These are phyloP conservation scores for Solenopsis invicta DNA, from an alignment of 1,140 invertebrate genomes.

Conservation along the genomic window DNA sequence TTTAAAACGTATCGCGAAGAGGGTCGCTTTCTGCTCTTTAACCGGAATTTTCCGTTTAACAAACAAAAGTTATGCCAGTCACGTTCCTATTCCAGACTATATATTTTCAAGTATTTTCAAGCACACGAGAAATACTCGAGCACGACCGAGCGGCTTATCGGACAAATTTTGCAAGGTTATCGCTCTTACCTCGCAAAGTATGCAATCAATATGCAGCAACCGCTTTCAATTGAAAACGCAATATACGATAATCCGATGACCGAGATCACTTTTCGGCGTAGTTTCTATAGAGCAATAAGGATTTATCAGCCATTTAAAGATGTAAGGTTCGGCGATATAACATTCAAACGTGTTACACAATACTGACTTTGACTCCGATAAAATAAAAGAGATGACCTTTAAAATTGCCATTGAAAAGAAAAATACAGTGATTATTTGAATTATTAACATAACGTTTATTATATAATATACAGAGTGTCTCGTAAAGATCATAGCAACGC, in stretches of 20 bases:
- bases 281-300: slow-evolving; percentile 23
- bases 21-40: too few species aligned
- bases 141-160: slow-evolving; percentile 18
- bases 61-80: too few species aligned
- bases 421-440: background rate
- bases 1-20: too few species aligned
- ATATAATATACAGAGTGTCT: too few species aligned
- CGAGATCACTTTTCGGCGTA: slow-evolving; percentile 31
- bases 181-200: slow-evolving; percentile 13
- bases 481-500: too few species aligned
- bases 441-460: too few species aligned
- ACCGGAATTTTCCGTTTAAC: too few species aligned
- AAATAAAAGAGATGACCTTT: slow-evolving; percentile 7
- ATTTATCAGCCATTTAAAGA: slow-evolving; percentile 36
- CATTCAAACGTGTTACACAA: slow-evolving; percentile 37
- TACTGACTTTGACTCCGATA: slow-evolving; percentile 7
- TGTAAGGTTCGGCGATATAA: slow-evolving; percentile 23
- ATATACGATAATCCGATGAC: slow-evolving; percentile 49
- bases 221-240: slow-evolving; percentile 35
- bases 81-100: background rate
- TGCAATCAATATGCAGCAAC: slow-evolving; percentile 4
- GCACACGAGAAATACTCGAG: background rate
- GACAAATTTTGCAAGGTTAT: slow-evolving; percentile 47
- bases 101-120: background rate
- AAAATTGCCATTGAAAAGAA: background rate